Conservation (phyloP, 2,888 invertebrate species). For the Apodemia zela region DNA sequence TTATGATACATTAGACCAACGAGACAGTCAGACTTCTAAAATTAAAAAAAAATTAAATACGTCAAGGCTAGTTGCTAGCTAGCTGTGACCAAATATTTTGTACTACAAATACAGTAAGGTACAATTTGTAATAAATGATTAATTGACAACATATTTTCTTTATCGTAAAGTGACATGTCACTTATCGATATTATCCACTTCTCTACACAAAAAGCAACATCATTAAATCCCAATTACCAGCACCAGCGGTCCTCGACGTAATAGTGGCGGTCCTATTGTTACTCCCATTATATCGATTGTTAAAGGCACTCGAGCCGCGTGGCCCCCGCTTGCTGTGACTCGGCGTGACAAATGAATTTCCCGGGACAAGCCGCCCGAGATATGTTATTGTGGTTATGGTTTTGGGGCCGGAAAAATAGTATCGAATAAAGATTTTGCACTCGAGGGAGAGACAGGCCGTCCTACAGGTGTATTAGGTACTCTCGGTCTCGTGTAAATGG, state of each 20-base stretch:
- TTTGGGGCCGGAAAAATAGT: slow-evolving; percentile 23
- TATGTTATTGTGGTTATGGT: slow-evolving; percentile 24
- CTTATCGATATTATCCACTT: neutral
- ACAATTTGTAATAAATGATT: neutral
- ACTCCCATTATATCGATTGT: slow-evolving; percentile 28
- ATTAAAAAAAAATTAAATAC: no score
- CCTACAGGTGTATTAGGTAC: no score
- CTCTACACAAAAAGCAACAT: slow-evolving; percentile 9
- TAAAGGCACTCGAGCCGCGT: slow-evolving; percentile 25
- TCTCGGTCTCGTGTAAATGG: no score
- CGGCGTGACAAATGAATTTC: slow-evolving; percentile 53
- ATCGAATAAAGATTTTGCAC: slow-evolving; percentile 8
- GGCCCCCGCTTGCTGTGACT: slow-evolving; percentile 52
- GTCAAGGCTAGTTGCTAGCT: no score
- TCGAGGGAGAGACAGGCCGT: neutral
- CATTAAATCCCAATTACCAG: neutral
- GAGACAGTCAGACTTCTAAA: no score
- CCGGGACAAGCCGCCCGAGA: slow-evolving; percentile 35
- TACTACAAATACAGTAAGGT: no score
- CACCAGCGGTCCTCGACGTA: neutral
- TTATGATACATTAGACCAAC: no score
- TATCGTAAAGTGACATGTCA: neutral
- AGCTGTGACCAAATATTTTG: no score
- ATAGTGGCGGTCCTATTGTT: slow-evolving; percentile 5
- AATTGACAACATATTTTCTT: neutral